Evolutionary conservation across 2,113 vertebrate species (phyloP), one percentile per base, ranked within the genome.

Genomic region (Peucedramus taeniatus): DNA sequence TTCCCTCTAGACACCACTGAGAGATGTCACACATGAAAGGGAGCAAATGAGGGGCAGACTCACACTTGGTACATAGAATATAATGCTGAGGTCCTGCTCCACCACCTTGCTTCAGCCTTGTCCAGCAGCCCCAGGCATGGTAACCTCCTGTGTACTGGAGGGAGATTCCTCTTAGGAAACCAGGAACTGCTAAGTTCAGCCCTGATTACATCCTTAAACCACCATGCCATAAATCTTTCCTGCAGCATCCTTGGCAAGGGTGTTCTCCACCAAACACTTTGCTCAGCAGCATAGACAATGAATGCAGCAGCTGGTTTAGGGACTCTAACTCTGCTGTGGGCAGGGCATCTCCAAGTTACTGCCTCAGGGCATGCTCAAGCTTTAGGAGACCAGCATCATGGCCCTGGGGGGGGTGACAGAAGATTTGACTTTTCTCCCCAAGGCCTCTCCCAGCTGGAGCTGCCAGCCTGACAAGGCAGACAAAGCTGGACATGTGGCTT

Each of bases 241-340:
- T 66, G 54, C 11, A 13, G 50, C 37, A 63, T 42, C 90, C 39
- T 83, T 70, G 51, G 30, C 50, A 45, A 70, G 63, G 20, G 7
- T 77, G 21, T 30, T 76, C 61, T 64, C 39, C 60, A 82, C 35
- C 44, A 15, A 89, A 71, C 2, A 1, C 40, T 63, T 76, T 76
- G 57, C 59, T 85, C n/a, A 33, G 57, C 44, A 80, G 24, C 1
- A 0, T 1, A 28, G 70, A 3, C 26, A 24, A 10, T 7, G 4
- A 89, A 44, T 0, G 26, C 9, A 50, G 53, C 44, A 45, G 31
- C 45, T 28, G n/a, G 0, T 60, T 64, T 68, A 9, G 17, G 35
- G 39, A 27, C 3, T 61, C 21, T 10, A 15, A 28, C 18, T 74
- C 42, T 70, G n/a, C 20, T 89, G 7, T 27, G 53, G 31, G 39